phyloP scores from a whole-genome alignment of 2,113 vertebrate genomes.

The Rhineura floridana region DNA sequence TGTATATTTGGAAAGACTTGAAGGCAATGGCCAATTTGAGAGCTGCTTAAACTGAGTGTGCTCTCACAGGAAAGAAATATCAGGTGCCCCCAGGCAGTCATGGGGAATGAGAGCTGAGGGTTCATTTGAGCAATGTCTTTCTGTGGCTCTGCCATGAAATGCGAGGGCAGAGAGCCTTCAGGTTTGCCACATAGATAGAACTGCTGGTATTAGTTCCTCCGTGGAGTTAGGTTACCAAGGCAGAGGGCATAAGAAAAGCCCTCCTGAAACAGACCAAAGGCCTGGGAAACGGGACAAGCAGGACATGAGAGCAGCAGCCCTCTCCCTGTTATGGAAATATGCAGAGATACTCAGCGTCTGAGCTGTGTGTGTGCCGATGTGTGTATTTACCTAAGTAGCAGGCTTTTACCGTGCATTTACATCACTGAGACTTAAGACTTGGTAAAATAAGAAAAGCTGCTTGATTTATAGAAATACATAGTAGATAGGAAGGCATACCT shows the following conservation, averaged over 20 bases:
- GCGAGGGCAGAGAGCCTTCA: neutral
- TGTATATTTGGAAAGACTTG: neutral
- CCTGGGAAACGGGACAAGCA: neutral
- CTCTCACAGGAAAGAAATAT: neutral
- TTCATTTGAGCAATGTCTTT: neutral
- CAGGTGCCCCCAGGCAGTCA: neutral
- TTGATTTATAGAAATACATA: too few species aligned
- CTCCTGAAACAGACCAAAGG: too few species aligned
- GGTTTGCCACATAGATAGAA: too few species aligned
- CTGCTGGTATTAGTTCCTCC: neutral
- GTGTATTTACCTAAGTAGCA: too few species aligned
- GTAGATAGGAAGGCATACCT: too few species aligned
- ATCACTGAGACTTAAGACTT: too few species aligned
- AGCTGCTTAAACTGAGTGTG: neutral
- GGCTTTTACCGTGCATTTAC: too few species aligned
- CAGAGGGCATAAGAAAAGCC: neutral
- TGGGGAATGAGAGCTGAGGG: neutral
- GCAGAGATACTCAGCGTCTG: too few species aligned
- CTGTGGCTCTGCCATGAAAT: neutral
- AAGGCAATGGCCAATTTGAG: neutral
- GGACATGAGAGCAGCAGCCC: neutral
- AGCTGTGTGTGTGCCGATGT: too few species aligned
- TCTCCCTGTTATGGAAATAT: too few species aligned
- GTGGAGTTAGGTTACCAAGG: too few species aligned
- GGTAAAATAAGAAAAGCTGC: too few species aligned